These are phyloP conservation scores for Stenotaenia linearis DNA, from an alignment of 2,888 invertebrate genomes.

Conservation along the genomic window DNA sequence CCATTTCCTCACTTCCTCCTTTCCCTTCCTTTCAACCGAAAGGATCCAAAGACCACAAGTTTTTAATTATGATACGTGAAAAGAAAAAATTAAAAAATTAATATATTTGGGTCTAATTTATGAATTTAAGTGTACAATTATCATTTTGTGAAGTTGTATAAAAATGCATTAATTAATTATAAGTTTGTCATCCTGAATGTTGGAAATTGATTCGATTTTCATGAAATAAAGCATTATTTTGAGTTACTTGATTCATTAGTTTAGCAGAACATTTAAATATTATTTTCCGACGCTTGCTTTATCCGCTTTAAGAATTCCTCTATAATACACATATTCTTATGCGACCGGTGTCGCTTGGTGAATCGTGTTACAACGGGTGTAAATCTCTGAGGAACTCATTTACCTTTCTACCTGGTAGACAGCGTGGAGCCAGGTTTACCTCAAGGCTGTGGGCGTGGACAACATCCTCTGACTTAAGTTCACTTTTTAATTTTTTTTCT, in stretches of 20 bases:
- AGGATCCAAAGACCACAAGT: not conserved
- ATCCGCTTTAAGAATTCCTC: too few relatives aligned
- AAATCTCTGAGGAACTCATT: not conserved
- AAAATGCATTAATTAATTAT: not conserved
- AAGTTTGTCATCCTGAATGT: not conserved
- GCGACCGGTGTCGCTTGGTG: not conserved
- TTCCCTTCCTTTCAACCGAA: not conserved
- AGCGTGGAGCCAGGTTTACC: constrained; percentile 1
- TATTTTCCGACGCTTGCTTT: too few relatives aligned
- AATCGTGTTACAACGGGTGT: not conserved
- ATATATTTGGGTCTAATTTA: not conserved
- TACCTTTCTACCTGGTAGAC: constrained; percentile 15
- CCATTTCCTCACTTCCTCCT: not conserved
- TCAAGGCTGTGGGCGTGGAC: not conserved
- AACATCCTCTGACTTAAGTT: not conserved
- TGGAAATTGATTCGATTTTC: not conserved
- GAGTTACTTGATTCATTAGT: not conserved
- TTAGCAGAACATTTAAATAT: not conserved
- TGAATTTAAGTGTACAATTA: not conserved
- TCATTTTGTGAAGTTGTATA: not conserved
- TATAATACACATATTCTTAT: not conserved
- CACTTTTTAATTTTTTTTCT: not conserved
- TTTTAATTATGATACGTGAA: not conserved
- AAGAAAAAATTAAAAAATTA: not conserved
- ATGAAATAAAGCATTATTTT: not conserved